Percentiles rank a stretch among this genome's conserved stretches.
Evolutionary conservation across 2,113 vertebrate genomes (phyloP).

Genomic region (Himantopus leucocephalus): DNA sequence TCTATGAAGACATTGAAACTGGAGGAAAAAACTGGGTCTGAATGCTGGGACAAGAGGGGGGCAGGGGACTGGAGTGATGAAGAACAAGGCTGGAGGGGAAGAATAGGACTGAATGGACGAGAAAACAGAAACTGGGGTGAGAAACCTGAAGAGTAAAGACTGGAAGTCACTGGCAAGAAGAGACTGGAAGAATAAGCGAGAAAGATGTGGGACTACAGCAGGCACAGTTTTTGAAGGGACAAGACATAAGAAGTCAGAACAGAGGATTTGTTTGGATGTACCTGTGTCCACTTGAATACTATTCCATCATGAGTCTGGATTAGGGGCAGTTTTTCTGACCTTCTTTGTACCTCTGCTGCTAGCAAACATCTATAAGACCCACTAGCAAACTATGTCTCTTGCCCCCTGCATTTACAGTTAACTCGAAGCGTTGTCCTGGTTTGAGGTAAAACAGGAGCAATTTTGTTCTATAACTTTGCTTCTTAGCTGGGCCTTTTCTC

Average conservation of each 20-base stretch:
- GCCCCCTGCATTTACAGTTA: background rate
- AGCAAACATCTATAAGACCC: background rate
- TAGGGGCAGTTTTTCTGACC: background rate
- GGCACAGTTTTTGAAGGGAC: background rate
- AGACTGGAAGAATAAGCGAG: background rate
- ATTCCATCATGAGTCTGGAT: background rate
- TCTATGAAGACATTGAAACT: background rate
- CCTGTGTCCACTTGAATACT: background rate
- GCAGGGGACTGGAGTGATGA: accelerated
- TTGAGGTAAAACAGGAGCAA: no score
- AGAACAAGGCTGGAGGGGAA: background rate
- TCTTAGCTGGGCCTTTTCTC: no score
- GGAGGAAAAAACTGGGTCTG: background rate
- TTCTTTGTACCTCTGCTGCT: background rate
- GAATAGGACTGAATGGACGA: background rate
- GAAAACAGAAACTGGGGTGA: background rate
- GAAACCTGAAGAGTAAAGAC: background rate
- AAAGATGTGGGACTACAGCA: background rate
- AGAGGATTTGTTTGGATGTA: background rate
- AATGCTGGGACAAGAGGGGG: background rate
- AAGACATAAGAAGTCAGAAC: background rate
- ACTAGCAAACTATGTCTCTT: background rate
- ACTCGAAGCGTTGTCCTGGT: background rate
- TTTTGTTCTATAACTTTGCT: no score
- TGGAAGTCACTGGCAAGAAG: background rate